A percentile compares a stretch with the other conserved stretches of the same genome.
These are phyloP conservation scores for Rotaria macrura DNA, from an alignment of 2,888 invertebrate genomes.

Conservation along the genomic window DNA sequence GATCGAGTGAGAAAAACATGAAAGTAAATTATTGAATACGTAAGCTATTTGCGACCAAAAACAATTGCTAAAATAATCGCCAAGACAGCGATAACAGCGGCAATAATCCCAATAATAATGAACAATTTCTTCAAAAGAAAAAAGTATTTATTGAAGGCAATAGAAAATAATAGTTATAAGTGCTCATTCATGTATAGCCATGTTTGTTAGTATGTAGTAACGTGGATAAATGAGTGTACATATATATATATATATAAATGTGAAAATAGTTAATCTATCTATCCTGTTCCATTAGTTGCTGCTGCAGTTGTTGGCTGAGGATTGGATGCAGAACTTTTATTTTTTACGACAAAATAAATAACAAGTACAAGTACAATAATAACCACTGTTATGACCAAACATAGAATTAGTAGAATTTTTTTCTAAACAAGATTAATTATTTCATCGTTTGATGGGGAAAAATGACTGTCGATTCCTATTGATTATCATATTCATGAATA, in stretches of 20 bases:
- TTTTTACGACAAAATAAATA: not conserved
- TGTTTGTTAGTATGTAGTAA: not conserved
- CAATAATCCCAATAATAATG: not conserved
- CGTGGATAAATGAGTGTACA: not conserved
- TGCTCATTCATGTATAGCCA: not conserved
- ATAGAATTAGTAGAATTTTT: not conserved
- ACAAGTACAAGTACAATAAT: not conserved
- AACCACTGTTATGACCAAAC: not conserved
- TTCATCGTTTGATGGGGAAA: not conserved
- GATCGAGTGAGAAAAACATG: not conserved
- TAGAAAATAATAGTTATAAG: not conserved
- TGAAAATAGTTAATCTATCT: not conserved
- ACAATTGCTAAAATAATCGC: not conserved
- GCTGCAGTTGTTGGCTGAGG: not conserved
- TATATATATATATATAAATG: not conserved
- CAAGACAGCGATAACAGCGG: not conserved
- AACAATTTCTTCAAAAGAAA: constrained; percentile 1
- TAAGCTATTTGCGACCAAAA: not conserved
- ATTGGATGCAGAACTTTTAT: not conserved
- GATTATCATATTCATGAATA: not conserved
- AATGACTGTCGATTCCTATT: not conserved
- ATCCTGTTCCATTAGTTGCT: not conserved
- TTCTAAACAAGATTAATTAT: not conserved
- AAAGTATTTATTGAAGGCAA: not conserved
- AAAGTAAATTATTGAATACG: not conserved